Base-by-base conservation (phyloP, 2,113 vertebrate genomes). In the Nansenia antarctica region DNA sequence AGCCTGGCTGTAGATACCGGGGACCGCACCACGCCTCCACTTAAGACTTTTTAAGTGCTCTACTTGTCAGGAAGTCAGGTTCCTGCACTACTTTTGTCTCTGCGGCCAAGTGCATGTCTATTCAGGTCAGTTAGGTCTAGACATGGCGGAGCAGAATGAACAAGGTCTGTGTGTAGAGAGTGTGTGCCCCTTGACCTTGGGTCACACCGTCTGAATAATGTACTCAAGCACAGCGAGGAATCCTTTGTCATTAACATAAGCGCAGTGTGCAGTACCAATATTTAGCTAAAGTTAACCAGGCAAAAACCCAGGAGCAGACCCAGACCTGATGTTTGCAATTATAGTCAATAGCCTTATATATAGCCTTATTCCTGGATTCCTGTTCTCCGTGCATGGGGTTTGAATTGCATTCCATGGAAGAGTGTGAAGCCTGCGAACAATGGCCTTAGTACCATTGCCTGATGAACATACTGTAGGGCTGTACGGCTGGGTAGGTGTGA, bases 11-110 rank as follows among this genome's bases (percentile, higher is more conserved):
- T 26, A 24, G 26, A 55, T 26, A 11, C 53, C 22, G 11, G 26
- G 53, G n/a, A n/a, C 53, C 24, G 26, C 24, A 26, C 26, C 24
- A n/a, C 30, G 55, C 55, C 15, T 58, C 55, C 55, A n/a, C 9
- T 34, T 57, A 12, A 52, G 52, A 47, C 63, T 74, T 39, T n/a
- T 67, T 7, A 62, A 69, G 54, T 65, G 14, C 4, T 29, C 14
- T 42, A 0, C 26, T 57, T 77, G 76, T 66, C 61, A 29, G 18
- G 31, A 57, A 64, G 62, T 70, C 63, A 72, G 65, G 53, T 24
- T 31, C 3, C 59, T 55, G 70, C 65, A 69, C 20, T 68, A 9
- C 12, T 24, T 49, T 49, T 57, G 55, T 14, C 54, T 67, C 1
- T 0, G 42, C 53, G 39, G 53, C 66, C n/a, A 55, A n/a, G 24